These are phyloP conservation scores for Diplodus sargus DNA, from an alignment of 2,797 vertebrate species.

Conservation along the genomic window DNA sequence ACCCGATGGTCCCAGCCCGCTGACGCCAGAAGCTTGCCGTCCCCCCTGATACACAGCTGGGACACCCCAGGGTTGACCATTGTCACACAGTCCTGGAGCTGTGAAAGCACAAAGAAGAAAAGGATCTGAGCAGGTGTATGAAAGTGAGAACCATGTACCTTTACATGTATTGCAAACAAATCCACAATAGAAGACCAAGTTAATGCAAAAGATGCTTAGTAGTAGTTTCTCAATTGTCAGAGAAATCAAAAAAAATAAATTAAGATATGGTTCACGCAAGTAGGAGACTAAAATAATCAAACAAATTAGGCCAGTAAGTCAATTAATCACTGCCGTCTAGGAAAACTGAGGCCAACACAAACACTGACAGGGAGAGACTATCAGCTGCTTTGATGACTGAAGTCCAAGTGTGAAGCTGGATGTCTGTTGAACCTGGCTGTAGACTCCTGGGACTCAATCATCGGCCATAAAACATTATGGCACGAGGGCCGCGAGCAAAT, in stretches of 20 bases:
- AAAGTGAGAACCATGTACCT: neutral
- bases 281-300: slow-evolving; percentile 51
- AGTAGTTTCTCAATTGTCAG: slow-evolving; percentile 1
- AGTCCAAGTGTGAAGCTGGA: slow-evolving; percentile 74
- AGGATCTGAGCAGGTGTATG: slow-evolving; percentile 4
- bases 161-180: neutral
- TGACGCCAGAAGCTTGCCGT: slow-evolving; percentile 90
- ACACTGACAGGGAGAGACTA: slow-evolving; percentile 67
- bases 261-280: slow-evolving; percentile 25
- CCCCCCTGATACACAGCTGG: slow-evolving; percentile 88
- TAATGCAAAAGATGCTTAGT: neutral
- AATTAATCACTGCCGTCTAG: slow-evolving; percentile 64
- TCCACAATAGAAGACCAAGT: neutral
- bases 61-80: slow-evolving; percentile 93
- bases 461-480: slow-evolving; percentile 81
- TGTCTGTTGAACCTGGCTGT: slow-evolving; percentile 81
- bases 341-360: slow-evolving; percentile 68
- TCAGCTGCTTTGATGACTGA: slow-evolving; percentile 83
- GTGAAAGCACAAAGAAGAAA: slow-evolving; percentile 53
- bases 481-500: slow-evolving; percentile 73
- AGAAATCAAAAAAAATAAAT: slow-evolving; percentile 22
- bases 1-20: slow-evolving; percentile 95
- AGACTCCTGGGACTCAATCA: slow-evolving; percentile 80
- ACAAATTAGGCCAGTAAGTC: slow-evolving; percentile 58
- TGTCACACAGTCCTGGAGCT: slow-evolving; percentile 84